Evolutionary conservation across 2,113 vertebrate genomes (phyloP).

Genomic region (Herpailurus yagouaroundi): DNA sequence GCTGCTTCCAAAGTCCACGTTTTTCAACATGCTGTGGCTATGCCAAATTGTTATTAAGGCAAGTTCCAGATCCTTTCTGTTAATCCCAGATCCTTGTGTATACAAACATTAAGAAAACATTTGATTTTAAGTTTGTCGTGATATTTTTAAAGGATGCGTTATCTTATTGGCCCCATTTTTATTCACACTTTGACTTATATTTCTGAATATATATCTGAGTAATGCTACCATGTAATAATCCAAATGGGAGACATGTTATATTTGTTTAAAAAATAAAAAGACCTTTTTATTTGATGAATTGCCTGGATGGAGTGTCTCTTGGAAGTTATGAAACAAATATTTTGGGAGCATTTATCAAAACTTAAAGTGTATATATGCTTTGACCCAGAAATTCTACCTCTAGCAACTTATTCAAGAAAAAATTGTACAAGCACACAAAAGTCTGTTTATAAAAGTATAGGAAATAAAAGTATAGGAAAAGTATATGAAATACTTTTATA

Average conservation of each 20-base stretch:
- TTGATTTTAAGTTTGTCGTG: neutral
- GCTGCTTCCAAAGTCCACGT: neutral
- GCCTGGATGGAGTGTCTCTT: neutral
- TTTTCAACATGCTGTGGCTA: neutral
- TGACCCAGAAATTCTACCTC: slow-evolving; percentile 28
- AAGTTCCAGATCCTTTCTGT: neutral
- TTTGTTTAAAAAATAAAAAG: neutral
- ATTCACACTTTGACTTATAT: neutral
- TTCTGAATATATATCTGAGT: slow-evolving; percentile 10
- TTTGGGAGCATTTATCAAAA: slow-evolving; percentile 30
- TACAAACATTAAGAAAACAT: slow-evolving; percentile 3
- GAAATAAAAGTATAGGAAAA: too few species aligned
- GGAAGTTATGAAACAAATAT: slow-evolving; percentile 13
- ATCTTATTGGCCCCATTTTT: neutral
- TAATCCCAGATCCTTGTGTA: neutral
- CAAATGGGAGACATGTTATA: neutral
- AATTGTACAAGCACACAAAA: neutral
- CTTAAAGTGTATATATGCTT: slow-evolving; percentile 3
- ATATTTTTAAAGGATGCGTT: neutral
- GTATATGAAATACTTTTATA: neutral
- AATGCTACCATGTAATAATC: neutral
- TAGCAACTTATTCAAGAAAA: slow-evolving; percentile 8
- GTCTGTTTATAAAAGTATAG: neutral
- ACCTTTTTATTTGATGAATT: neutral
- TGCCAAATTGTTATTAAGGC: neutral